phyloP scores from a whole-genome alignment of 2,797 vertebrate species.

The Pangasius sanitwongsei region DNA sequence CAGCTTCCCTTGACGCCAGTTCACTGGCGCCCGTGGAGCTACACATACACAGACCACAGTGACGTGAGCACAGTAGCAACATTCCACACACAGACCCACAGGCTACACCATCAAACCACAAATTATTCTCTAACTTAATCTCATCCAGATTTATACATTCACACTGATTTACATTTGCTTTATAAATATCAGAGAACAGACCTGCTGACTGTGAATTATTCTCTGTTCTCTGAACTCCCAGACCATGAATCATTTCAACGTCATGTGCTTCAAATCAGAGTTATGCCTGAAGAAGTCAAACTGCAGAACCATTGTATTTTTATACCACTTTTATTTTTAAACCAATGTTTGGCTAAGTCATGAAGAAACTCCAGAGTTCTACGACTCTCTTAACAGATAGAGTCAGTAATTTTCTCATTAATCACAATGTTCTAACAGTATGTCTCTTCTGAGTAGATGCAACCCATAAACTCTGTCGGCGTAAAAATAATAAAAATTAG shows the following conservation, averaged over 20 bases:
- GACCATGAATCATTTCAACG: conserved; percentile 17
- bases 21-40: conserved; percentile 90
- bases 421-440: background rate
- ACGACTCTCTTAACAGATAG: background rate
- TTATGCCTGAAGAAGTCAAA: background rate
- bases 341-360: background rate
- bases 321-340: background rate
- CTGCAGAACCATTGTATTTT: background rate
- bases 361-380: background rate
- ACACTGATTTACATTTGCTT: conserved; percentile 29
- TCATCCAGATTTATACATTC: conserved; percentile 27
- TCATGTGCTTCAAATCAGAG: conserved; percentile 12
- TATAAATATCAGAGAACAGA: conserved; percentile 12
- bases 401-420: background rate
- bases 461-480: background rate
- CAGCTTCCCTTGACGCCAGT: conserved; percentile 92
- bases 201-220: conserved; percentile 15
- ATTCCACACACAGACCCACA: conserved; percentile 45
- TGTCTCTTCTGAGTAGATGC: background rate
- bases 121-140: background rate
- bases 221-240: background rate
- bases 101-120: conserved; percentile 42
- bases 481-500: background rate
- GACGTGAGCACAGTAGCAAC: conserved; percentile 57
- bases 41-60: conserved; percentile 40